These are phyloP conservation scores for Mus pahari DNA, from an alignment of 2,113 vertebrate species.

Conservation along the genomic window DNA sequence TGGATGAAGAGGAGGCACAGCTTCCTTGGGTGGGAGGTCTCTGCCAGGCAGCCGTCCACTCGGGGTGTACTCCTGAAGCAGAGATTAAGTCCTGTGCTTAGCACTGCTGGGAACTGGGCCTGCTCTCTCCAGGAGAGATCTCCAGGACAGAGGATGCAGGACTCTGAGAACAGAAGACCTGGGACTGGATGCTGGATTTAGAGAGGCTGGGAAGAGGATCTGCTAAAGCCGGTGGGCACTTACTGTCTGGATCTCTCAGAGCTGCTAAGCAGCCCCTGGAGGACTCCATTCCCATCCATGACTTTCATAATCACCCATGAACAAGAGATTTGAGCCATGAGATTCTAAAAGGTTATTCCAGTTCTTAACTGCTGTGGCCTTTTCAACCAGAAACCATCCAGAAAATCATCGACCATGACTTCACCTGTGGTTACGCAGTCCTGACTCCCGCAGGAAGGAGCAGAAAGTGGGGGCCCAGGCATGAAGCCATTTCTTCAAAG, in stretches of 20 bases:
- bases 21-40: neutral
- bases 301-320: neutral
- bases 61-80: neutral
- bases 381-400: neutral
- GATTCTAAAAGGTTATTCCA: neutral
- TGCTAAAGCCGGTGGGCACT: neutral
- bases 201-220: neutral
- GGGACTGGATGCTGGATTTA: neutral
- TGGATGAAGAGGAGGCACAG: neutral
- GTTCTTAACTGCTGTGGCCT: neutral
- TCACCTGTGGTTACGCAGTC: neutral
- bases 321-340: neutral
- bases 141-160: fast-evolving
- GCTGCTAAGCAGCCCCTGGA: neutral
- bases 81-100: neutral
- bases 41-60: no score
- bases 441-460: neutral
- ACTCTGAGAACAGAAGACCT: fast-evolving
- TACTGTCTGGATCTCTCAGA: neutral
- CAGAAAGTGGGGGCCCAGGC: neutral
- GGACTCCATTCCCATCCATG: neutral
- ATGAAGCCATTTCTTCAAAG: neutral
- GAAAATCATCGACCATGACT: neutral
- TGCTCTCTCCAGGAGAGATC: neutral
- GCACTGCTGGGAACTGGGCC: fast-evolving